These are phyloP conservation scores for Galeopterus variegatus DNA, from an alignment of 2,113 vertebrate species.

Conservation along the genomic window DNA sequence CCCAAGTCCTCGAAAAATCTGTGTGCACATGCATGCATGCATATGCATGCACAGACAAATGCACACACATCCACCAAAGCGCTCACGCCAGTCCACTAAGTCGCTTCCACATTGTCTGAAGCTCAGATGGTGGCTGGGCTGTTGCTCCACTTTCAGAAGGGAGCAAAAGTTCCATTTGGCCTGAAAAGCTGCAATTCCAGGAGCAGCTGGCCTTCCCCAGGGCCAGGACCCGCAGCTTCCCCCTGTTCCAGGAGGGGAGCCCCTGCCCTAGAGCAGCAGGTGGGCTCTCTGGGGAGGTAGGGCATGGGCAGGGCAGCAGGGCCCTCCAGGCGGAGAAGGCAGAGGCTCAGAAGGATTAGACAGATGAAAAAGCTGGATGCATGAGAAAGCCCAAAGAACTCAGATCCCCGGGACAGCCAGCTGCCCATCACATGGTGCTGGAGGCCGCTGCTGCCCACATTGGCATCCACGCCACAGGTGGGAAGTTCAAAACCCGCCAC, in stretches of 20 bases:
- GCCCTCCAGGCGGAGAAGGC: not conserved
- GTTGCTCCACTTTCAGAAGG: not conserved
- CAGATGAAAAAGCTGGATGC: not conserved
- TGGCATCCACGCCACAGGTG: not conserved
- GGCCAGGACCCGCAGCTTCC: not conserved
- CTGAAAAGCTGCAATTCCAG: not conserved
- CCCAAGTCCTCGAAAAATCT: not conserved
- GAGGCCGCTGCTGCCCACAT: not conserved
- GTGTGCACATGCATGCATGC: fast-evolving
- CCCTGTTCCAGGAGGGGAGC: not conserved
- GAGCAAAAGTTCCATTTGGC: not conserved
- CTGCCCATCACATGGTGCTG: not conserved
- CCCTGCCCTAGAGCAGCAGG: not conserved
- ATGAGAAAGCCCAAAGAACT: slow-evolving; percentile 11
- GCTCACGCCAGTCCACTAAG: not conserved
- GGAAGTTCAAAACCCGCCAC: slow-evolving; percentile 37
- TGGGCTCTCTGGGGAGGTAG: not conserved
- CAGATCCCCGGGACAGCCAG: not conserved
- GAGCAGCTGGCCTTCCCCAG: not conserved
- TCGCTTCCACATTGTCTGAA: not conserved
- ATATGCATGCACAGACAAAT: no score
- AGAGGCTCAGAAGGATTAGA: not conserved
- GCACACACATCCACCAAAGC: not conserved
- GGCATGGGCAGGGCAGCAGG: not conserved
- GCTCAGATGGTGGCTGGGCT: not conserved